Conservation (phyloP, 2,113 vertebrate genomes). For the Todiramphus chloris region DNA sequence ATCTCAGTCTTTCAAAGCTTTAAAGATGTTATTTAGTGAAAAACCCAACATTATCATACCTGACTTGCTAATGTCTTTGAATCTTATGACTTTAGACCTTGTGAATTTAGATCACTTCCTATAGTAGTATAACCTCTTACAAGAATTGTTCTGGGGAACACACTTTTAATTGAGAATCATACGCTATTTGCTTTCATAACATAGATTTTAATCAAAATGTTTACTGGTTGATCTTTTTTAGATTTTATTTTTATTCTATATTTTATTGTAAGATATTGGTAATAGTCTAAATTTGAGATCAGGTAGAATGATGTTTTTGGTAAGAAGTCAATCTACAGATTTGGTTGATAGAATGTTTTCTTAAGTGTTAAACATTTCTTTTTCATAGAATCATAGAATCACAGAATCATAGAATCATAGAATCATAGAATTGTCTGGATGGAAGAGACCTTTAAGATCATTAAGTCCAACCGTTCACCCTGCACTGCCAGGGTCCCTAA, state of each 20-base stretch:
- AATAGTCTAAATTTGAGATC: background rate
- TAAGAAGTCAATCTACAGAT: background rate
- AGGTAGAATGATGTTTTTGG: background rate
- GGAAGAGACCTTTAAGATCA: too few relatives aligned
- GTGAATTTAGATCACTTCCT: background rate
- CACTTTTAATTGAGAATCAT: background rate
- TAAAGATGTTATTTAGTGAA: background rate
- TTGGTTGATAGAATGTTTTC: background rate
- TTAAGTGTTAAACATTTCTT: background rate
- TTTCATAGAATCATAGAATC: background rate
- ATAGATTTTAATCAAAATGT: background rate
- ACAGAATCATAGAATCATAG: too few relatives aligned
- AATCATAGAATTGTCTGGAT: too few relatives aligned
- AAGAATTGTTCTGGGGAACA: background rate
- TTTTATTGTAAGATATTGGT: background rate
- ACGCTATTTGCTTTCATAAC: rapidly evolving
- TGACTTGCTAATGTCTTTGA: background rate
- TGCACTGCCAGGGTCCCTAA: too few relatives aligned
- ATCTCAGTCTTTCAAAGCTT: background rate
- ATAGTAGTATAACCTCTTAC: background rate
- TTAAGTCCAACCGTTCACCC: too few relatives aligned
- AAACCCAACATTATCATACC: background rate
- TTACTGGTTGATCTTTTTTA: background rate
- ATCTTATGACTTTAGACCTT: background rate
- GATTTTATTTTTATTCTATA: background rate